Evolutionary conservation across 2,888 invertebrate species (phyloP), one percentile per base, ranked within the genome.

Genomic region (Stenurella melanura): DNA sequence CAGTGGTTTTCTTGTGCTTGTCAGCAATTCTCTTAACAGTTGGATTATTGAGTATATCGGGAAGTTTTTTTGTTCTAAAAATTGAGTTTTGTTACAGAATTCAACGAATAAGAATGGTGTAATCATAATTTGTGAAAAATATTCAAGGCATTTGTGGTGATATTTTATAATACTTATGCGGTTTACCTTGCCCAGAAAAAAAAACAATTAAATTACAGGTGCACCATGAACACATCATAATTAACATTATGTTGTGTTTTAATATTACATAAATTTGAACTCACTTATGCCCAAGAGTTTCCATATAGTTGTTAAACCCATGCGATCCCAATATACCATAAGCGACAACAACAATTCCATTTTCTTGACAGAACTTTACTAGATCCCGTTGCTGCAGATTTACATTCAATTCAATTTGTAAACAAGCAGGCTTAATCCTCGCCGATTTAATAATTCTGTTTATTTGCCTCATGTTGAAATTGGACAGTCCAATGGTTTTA

Each of bases 401-500:
- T 6, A 90, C 87, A 80, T 91, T 90, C 18, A 73, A 61, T 87
- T 96, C 96, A 73, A 96, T 92, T 91, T 93, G 90, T 5, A 93
- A 85, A 88, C 89, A 89, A 63, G 93, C 91, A 69, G 93, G 95
- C 80, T 91, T 92, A 67, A 93, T 91, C 70, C 87, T 90, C 5
- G 87, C 15, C 88, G 85, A 91, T 76, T 90, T 87, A 0, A 93
- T 85, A 50, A 91, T 85, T 71, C 93, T 91, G 68, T 91, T 90
- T 77, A 97, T 91, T 89, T 97, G 97, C 30, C 91, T 90, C 34
- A 89, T 90, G 87, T 94, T 96, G 87, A 96, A 93, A 87, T 97
- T 97, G 0, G 96, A 97, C 9, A 97, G 87, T 0, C 97, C 97
- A 84, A 97, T 95, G 15, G 95, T 92, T 83, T 93, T 95, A 0